phyloP scores from a whole-genome alignment of 2,113 vertebrate genomes.

The Scopus umbretta region DNA sequence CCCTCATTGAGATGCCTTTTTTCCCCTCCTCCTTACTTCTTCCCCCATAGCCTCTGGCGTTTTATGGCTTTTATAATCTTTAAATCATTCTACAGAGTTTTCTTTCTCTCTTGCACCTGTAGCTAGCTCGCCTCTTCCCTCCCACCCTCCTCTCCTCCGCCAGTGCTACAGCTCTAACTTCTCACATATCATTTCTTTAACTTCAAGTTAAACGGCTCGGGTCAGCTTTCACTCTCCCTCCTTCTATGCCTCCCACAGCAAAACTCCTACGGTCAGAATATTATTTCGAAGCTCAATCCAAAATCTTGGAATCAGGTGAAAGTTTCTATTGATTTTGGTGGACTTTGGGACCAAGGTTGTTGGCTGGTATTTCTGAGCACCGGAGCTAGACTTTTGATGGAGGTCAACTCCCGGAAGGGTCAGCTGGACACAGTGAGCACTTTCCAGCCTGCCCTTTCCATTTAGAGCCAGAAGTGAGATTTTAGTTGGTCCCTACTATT shows the following conservation, averaged over 20 bases:
- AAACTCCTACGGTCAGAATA: not conserved
- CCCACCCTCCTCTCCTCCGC: no score
- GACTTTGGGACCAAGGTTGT: not conserved
- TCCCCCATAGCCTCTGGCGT: not conserved
- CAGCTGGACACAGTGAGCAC: not conserved
- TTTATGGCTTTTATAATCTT: not conserved
- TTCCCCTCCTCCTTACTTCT: not conserved
- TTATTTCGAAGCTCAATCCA: not conserved
- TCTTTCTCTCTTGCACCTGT: not conserved
- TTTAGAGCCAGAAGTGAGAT: not conserved
- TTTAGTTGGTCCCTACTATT: not conserved
- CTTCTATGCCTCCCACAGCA: not conserved
- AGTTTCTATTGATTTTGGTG: not conserved
- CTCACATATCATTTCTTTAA: not conserved
- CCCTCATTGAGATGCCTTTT: no score
- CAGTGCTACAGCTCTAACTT: not conserved
- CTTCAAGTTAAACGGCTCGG: not conserved
- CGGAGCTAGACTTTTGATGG: not conserved
- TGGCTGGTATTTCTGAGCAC: not conserved
- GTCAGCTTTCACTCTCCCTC: not conserved
- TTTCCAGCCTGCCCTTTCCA: not conserved
- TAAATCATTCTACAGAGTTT: not conserved
- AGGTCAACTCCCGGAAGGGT: not conserved
- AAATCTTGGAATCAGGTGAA: not conserved
- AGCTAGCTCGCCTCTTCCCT: not conserved